These are phyloP conservation scores for Odontothrips loti DNA, from an alignment of 2,888 invertebrate genomes.

Conservation along the genomic window DNA sequence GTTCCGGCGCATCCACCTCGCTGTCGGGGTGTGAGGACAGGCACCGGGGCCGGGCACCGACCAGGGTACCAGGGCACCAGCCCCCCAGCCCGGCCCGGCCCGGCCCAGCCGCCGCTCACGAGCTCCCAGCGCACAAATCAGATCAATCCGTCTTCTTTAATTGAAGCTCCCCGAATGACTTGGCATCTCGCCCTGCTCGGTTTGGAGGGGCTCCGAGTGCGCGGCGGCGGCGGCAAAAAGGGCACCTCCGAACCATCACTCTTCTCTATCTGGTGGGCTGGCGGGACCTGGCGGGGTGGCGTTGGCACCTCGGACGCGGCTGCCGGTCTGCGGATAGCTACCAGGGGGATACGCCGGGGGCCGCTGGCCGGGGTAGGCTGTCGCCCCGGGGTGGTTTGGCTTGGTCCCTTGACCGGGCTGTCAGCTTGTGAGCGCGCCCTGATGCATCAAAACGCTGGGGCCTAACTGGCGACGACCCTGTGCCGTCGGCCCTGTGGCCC, in stretches of 20 bases:
- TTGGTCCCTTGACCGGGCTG: background rate
- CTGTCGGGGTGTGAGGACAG: too few species aligned
- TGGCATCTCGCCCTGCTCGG: background rate
- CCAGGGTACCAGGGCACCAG: background rate
- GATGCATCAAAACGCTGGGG: background rate
- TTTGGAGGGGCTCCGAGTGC: background rate
- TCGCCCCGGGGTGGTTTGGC: background rate
- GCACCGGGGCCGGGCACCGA: too few species aligned
- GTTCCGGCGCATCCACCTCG: too few species aligned
- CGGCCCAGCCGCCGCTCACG: too few species aligned
- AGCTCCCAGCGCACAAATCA: background rate
- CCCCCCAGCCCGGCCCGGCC: background rate
- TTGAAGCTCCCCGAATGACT: background rate
- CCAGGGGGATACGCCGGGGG: background rate
- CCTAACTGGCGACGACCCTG: background rate
- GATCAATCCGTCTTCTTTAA: slow-evolving; percentile 1
- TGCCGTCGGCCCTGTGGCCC: too few species aligned
- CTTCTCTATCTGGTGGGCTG: background rate
- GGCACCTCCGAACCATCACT: background rate
- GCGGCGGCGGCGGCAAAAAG: background rate
- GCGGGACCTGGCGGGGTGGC: background rate
- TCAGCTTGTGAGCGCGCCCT: background rate
- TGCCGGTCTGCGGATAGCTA: background rate
- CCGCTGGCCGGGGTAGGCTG: background rate
- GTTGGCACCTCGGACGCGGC: background rate